Evolutionary conservation across 2,797 vertebrate species (phyloP).

Genomic region (Lates japonicus): DNA sequence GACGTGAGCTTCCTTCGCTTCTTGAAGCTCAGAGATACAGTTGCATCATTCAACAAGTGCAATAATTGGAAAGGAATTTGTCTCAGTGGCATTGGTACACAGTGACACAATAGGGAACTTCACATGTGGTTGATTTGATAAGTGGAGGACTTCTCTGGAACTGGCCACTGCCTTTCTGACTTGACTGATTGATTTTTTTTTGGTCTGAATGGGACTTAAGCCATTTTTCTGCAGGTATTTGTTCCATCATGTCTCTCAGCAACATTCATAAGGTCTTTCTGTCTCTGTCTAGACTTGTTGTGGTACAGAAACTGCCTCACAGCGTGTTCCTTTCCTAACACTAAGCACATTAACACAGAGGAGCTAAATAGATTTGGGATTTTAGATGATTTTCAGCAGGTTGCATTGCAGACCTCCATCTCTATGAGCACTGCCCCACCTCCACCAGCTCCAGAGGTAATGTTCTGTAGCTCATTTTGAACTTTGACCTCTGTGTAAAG

Average conservation of each 20-base stretch:
- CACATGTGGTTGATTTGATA: neutral
- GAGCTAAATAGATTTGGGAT: constrained; percentile 16
- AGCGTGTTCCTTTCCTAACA: constrained; percentile 7
- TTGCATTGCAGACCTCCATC: neutral
- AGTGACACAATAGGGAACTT: neutral
- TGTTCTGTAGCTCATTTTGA: constrained; percentile 16
- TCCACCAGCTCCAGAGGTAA: neutral
- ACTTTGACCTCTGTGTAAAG: neutral
- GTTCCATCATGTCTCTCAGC: constrained; percentile 43
- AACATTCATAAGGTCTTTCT: constrained; percentile 7
- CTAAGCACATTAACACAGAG: neutral
- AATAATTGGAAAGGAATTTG: constrained; percentile 50
- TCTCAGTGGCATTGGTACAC: neutral
- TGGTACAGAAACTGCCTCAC: neutral
- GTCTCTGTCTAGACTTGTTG: constrained; percentile 59
- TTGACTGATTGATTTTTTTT: neutral
- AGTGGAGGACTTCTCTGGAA: neutral
- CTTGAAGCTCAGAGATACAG: constrained; percentile 32
- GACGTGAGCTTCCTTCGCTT: constrained; percentile 5
- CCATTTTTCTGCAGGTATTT: constrained; percentile 14
- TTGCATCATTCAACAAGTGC: constrained; percentile 29
- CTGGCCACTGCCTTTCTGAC: neutral
- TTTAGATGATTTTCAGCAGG: constrained; percentile 11
- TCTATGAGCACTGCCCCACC: neutral
- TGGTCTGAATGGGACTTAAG: neutral